Conservation (phyloP, 1,140 invertebrate species). For the Panagrolaimus sp. region DNA sequence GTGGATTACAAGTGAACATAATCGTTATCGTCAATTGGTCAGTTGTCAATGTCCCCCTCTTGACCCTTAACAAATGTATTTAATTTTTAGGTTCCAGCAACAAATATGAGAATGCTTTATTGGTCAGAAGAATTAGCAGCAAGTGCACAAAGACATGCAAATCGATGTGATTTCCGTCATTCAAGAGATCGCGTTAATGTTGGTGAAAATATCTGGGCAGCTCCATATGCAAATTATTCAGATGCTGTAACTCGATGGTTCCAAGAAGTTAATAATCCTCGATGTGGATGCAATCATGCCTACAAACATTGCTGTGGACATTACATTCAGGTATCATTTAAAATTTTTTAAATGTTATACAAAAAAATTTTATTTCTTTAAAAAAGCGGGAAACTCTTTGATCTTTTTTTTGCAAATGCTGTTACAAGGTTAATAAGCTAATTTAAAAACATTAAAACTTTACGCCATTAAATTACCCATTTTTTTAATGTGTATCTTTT, state of each 20-base stretch:
- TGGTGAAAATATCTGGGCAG: conserved; percentile 57
- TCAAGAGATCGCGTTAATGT: conserved; percentile 53
- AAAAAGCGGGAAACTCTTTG: too few species aligned
- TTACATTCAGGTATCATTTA: conserved; percentile 49
- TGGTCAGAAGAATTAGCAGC: conserved; percentile 55
- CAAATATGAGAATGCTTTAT: conserved; percentile 57
- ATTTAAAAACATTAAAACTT: too few species aligned
- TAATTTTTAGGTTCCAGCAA: conserved; percentile 52
- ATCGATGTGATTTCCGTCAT: conserved; percentile 57
- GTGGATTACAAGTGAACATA: conserved; percentile 53
- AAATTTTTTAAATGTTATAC: too few species aligned
- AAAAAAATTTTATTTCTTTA: too few species aligned
- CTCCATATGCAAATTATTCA: conserved; percentile 56
- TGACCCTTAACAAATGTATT: background rate
- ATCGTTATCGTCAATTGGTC: conserved; percentile 56
- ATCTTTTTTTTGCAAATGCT: too few species aligned
- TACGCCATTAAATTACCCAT: too few species aligned
- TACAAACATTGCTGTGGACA: conserved; percentile 58
- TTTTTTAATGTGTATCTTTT: too few species aligned
- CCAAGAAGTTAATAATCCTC: conserved; percentile 56
- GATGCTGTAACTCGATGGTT: conserved; percentile 55
- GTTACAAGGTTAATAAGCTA: too few species aligned
- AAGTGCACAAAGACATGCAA: conserved; percentile 54
- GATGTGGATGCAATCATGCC: conserved; percentile 54
- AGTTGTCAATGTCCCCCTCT: conserved; percentile 34